Percentiles rank a stretch among this genome's conserved stretches.
Evolutionary conservation across 1,140 invertebrate genomes (phyloP).

Genomic region (Drosophila sp.): DNA sequence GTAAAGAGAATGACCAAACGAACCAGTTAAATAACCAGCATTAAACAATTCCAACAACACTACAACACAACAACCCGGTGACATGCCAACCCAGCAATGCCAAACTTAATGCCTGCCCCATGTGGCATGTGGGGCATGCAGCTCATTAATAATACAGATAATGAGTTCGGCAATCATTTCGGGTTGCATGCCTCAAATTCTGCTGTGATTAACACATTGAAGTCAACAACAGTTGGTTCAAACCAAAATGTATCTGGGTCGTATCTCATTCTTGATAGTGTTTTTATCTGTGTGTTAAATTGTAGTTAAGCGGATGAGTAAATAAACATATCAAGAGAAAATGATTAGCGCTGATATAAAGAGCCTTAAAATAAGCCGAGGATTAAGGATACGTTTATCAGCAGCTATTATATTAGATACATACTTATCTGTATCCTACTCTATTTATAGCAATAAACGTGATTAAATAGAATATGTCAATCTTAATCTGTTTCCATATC

Average conservation of each 20-base stretch:
- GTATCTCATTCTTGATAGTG: background rate
- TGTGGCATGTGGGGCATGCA: conserved; percentile 49
- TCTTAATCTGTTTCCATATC: too few species aligned
- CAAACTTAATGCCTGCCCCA: conserved; percentile 6
- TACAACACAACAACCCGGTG: conserved; percentile 28
- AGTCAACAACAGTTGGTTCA: conserved; percentile 26
- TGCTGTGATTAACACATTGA: conserved; percentile 71
- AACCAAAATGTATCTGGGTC: background rate
- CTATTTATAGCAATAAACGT: too few species aligned
- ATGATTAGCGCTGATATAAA: background rate
- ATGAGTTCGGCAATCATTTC: conserved; percentile 77
- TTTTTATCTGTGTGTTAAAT: conserved; percentile 4
- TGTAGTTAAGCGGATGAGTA: background rate
- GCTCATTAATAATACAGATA: conserved; percentile 80
- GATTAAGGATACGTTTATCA: too few species aligned
- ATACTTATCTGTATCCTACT: too few species aligned
- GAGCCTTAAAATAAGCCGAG: too few species aligned
- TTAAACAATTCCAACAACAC: conserved; percentile 21
- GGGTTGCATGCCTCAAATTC: conserved; percentile 63
- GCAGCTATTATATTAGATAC: too few species aligned
- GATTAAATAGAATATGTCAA: too few species aligned
- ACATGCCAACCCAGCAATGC: conserved; percentile 3
- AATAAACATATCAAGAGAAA: background rate
- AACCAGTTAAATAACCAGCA: conserved; percentile 26
- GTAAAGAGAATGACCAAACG: conserved; percentile 38